These are phyloP conservation scores for Torymus texanus DNA, from an alignment of 2,888 invertebrate genomes.

Conservation along the genomic window DNA sequence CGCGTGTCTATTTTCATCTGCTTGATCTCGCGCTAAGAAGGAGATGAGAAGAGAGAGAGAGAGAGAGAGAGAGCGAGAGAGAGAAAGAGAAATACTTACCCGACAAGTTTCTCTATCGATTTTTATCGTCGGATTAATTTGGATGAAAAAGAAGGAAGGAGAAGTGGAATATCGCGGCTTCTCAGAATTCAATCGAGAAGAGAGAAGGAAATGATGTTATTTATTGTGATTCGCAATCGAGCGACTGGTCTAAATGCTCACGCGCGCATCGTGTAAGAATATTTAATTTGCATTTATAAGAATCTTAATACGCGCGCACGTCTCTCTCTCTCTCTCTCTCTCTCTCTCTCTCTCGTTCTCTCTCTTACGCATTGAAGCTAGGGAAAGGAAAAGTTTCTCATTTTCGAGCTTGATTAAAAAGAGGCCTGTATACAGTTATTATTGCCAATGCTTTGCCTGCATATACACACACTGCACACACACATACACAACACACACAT, in stretches of 20 bases:
- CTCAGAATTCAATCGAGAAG: not conserved
- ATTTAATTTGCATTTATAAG: no score
- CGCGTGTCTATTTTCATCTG: slow-evolving; percentile 54
- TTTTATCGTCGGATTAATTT: slow-evolving; percentile 44
- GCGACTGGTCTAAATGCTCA: not conserved
- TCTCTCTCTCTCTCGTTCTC: no score
- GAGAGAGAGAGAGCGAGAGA: not conserved
- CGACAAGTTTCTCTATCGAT: slow-evolving; percentile 41
- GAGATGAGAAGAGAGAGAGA: not conserved
- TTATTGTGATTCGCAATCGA: slow-evolving; percentile 4
- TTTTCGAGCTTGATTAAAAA: slow-evolving; percentile 23
- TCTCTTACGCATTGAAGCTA: no score
- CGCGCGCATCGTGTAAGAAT: not conserved
- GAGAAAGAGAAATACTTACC: slow-evolving; percentile 6
- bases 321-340: no score
- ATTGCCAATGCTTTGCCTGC: not conserved
- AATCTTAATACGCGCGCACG: no score
- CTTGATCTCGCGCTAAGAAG: not conserved
- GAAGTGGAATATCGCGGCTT: not conserved
- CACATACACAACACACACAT: no score
- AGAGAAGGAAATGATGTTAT: not conserved
- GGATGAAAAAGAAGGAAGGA: slow-evolving; percentile 39
- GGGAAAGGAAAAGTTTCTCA: not conserved
- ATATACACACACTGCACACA: no score
- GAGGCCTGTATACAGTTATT: no score